Base-by-base conservation (phyloP, 2,113 vertebrate genomes). In the Rhinichthys klamathensis region DNA sequence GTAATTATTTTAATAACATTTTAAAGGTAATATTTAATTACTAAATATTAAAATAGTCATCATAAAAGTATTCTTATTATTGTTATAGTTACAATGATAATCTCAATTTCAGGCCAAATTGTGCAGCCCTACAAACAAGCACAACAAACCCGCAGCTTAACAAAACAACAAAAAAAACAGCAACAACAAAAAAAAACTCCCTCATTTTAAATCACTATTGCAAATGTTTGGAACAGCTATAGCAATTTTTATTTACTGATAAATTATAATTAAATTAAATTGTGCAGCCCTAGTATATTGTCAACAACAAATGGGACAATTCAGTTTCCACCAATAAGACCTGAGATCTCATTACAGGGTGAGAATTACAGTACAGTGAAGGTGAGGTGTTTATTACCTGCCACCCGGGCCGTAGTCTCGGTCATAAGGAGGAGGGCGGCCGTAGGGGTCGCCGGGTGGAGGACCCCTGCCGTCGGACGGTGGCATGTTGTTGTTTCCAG, bases 331-430 rank as follows among this genome's bases (percentile, higher is more conserved):
- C 3, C 0, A 3, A 16, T 35, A 16, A 18, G 16, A 15, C 15
- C 63, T 0, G 30, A 67, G 5, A 67, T 18, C 27, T 67, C 3
- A 4, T 38, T 70, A 23, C 1, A 32, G 56, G 0, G 16, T 38
- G 63, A 70, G 32, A 21, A 1, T 54, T 3, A 38, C 35, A 25
- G 70, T 15, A 4, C 67, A 70, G 21, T 32, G 27, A 49, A 54
- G 7, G 49, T 7, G 35, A 30, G 12, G n/a, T 15, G 46, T 79
- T 41, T 8, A 10, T 95, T 94, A 99, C 98, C 98, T 96, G 92
- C 97, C 96, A 91, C 96, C 97, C 18, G 97, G 97, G 35, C 98
- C 97, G 86, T 97, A 99, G 90, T 99, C 98, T 90, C 98, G 95
- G 91, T 99, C 98, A 93, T 98, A 99, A 0, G 97, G 97, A 77